Conservation (phyloP, 2,113 vertebrate species). For the Heptranchias perlo region DNA sequence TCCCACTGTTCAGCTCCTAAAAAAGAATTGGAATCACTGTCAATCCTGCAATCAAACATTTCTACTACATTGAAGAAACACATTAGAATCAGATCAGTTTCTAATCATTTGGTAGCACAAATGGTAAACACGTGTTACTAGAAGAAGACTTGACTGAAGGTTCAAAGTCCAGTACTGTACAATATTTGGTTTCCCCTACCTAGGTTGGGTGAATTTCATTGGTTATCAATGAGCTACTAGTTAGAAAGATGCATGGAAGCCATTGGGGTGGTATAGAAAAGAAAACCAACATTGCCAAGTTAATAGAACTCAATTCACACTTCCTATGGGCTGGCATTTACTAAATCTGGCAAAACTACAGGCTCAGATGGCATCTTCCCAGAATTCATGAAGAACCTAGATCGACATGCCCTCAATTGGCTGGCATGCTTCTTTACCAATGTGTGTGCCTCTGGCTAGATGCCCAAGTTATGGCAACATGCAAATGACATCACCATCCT, state of each 20-base stretch:
- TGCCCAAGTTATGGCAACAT: background rate
- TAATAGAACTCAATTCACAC: too few relatives aligned
- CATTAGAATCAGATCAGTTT: background rate
- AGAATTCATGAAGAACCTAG: background rate
- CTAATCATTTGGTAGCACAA: background rate
- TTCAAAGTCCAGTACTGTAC: too few relatives aligned
- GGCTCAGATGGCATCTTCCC: background rate
- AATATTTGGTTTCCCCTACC: too few relatives aligned
- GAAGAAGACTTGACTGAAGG: background rate
- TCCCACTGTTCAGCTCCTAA: constrained; percentile 61
- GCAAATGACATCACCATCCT: background rate
- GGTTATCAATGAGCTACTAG: too few relatives aligned
- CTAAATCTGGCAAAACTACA: too few relatives aligned
- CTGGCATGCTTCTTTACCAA: background rate
- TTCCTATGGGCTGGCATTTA: too few relatives aligned
- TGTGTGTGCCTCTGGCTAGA: background rate
- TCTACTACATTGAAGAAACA: background rate
- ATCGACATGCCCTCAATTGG: background rate
- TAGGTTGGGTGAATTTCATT: too few relatives aligned
- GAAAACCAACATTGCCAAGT: too few relatives aligned
- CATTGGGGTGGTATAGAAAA: too few relatives aligned
- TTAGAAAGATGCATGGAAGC: too few relatives aligned
- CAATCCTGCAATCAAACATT: background rate
- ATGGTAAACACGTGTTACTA: background rate
- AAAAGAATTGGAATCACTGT: constrained; percentile 39